These are phyloP conservation scores for Lamproptera curius DNA, from an alignment of 2,888 invertebrate genomes.

Conservation along the genomic window DNA sequence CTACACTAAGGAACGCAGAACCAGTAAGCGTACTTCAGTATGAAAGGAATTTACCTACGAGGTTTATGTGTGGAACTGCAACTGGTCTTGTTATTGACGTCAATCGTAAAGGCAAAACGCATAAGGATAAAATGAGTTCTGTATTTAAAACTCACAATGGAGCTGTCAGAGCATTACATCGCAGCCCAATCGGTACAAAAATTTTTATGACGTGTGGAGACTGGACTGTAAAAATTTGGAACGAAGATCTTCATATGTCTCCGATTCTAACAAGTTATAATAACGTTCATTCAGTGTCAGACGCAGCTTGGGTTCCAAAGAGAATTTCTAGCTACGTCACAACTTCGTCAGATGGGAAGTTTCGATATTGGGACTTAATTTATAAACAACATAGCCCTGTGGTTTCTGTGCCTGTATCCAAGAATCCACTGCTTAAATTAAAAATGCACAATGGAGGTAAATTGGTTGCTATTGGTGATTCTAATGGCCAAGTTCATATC, in stretches of 20 bases:
- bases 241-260: conserved; percentile 78
- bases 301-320: conserved; percentile 48
- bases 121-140: conserved; percentile 77
- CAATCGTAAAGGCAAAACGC: conserved; percentile 82
- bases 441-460: conserved; percentile 80
- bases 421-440: conserved; percentile 75
- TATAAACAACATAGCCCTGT: conserved; percentile 83
- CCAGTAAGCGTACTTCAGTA: conserved; percentile 81
- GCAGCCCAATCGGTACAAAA: conserved; percentile 81
- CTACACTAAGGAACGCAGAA: conserved; percentile 69
- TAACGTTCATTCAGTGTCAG: conserved; percentile 39
- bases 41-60: conserved; percentile 82
- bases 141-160: conserved; percentile 76
- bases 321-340: conserved; percentile 58
- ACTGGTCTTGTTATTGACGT: conserved; percentile 72
- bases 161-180: conserved; percentile 79
- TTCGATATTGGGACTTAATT: conserved; percentile 89
- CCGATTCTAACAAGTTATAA: conserved; percentile 45
- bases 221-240: conserved; percentile 81
- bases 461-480: conserved; percentile 80
- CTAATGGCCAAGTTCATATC: conserved; percentile 81
- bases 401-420: conserved; percentile 77
- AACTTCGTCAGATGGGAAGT: conserved; percentile 76
- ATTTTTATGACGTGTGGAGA: conserved; percentile 83
- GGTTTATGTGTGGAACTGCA: conserved; percentile 53